Evolutionary conservation across 1,140 invertebrate species (phyloP), one percentile per base, ranked within the genome.

Genomic region (Magallana gigas): DNA sequence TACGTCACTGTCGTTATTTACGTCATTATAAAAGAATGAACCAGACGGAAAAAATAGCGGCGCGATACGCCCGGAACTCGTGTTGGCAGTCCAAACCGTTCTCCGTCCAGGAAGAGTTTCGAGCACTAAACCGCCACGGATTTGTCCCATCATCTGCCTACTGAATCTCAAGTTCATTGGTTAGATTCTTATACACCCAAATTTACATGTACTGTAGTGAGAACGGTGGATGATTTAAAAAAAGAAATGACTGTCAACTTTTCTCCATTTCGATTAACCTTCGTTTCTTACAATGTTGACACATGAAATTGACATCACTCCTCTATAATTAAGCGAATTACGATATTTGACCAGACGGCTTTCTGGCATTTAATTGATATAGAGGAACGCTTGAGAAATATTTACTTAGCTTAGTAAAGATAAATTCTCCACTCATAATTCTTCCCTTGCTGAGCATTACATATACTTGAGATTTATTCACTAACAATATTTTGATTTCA

Each of bases 381-480:
- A 64, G 16, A n/a, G 60, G 18, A 64, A 18, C 2, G 18, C 16
- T 64, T 64, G 18, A n/a, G 18, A 16, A 64, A 16, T 64, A 64
- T 64, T 64, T 64, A 64, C 60, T 64, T 64, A 16, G 18, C 16
- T n/a, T 64, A 8, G 16, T 1, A 64, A 8, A n/a, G 60, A 7
- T n/a, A 18, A 16, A 64, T 64, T n/a, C 18, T 64, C 60, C 60
- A 14, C 14, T 64, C 18, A n/a, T n/a, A 64, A n/a, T 36, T 18
- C 23, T 29, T 29, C 8, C 23, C 11, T 48, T 76, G 36, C 29
- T 29, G 23, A 29, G 68, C 23, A 29, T 29, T 23, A 11, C 12
- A 36, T 76, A 1, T 76, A 76, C 68, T 76, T 76, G 68, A 76
- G 68, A 29, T 76, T 76, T 76, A 36, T 76, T 76, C 68, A 29